These are phyloP conservation scores for Mugil cephalus DNA, from an alignment of 2,113 vertebrate species.

Conservation along the genomic window DNA sequence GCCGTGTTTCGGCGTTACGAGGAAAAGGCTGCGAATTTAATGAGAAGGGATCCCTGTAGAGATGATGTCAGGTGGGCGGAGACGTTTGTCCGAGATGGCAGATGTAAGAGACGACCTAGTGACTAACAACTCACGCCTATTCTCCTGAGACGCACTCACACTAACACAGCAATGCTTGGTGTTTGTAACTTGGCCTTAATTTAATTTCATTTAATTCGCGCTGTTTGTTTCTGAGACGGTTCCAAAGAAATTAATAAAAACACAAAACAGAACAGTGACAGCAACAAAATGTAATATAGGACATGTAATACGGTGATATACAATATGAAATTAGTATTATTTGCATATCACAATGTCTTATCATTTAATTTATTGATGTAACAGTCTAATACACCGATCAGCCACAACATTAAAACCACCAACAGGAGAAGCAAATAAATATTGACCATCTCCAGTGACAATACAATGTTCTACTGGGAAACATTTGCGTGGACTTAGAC, in stretches of 20 bases:
- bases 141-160: slow-evolving; percentile 24
- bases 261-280: background rate
- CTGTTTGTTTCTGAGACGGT: background rate
- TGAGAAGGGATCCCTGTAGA: slow-evolving; percentile 14
- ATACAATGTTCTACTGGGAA: too few species aligned
- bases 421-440: too few species aligned
- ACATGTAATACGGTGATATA: background rate
- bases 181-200: background rate
- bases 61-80: slow-evolving; percentile 51
- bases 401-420: too few species aligned
- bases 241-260: background rate
- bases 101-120: slow-evolving; percentile 33
- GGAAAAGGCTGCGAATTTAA: slow-evolving; percentile 2
- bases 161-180: background rate
- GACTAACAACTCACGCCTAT: slow-evolving; percentile 31
- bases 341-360: background rate
- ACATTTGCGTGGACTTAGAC: too few species aligned
- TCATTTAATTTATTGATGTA: too few species aligned
- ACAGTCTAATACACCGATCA: too few species aligned
- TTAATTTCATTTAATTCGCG: too few species aligned
- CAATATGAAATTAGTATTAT: background rate
- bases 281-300: background rate
- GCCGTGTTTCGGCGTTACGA: background rate
- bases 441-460: too few species aligned
- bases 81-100: slow-evolving; percentile 24